phyloP scores from a whole-genome alignment of 2,797 vertebrate genomes.

The Hybognathus amarus region DNA sequence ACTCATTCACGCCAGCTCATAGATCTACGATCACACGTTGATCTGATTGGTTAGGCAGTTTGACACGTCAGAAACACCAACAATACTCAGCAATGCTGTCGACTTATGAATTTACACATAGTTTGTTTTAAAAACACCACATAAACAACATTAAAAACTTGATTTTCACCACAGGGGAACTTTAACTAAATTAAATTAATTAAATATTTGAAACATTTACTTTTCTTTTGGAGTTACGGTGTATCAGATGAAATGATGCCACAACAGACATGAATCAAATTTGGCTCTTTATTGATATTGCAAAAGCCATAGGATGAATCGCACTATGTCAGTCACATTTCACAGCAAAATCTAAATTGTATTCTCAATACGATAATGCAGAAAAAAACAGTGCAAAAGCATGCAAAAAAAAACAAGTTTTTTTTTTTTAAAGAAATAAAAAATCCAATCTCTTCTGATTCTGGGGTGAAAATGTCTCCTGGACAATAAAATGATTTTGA shows the following conservation, averaged over 20 bases:
- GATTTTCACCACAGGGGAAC: too few relatives aligned
- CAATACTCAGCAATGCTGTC: too few relatives aligned
- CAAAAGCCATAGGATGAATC: slow-evolving; percentile 2
- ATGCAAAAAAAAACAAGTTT: not conserved
- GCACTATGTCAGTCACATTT: not conserved
- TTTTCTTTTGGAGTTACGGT: not conserved
- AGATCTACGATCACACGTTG: too few relatives aligned
- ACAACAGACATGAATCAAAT: not conserved
- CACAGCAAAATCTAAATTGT: not conserved
- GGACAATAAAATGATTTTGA: not conserved
- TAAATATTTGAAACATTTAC: not conserved
- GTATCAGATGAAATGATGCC: not conserved
- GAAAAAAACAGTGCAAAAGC: not conserved
- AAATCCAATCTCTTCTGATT: not conserved
- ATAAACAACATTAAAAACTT: too few relatives aligned
- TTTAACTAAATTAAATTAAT: not conserved
- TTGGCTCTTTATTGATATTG: slow-evolving; percentile 16
- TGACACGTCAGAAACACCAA: too few relatives aligned
- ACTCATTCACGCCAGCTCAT: too few relatives aligned
- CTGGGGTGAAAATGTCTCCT: not conserved
- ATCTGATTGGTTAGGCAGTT: too few relatives aligned
- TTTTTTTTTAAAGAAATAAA: not conserved
- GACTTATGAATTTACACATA: too few relatives aligned
- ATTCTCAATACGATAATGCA: not conserved
- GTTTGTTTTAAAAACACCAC: too few relatives aligned